These are phyloP conservation scores for Eudemis profundana DNA, from an alignment of 2,888 invertebrate genomes.

Conservation along the genomic window DNA sequence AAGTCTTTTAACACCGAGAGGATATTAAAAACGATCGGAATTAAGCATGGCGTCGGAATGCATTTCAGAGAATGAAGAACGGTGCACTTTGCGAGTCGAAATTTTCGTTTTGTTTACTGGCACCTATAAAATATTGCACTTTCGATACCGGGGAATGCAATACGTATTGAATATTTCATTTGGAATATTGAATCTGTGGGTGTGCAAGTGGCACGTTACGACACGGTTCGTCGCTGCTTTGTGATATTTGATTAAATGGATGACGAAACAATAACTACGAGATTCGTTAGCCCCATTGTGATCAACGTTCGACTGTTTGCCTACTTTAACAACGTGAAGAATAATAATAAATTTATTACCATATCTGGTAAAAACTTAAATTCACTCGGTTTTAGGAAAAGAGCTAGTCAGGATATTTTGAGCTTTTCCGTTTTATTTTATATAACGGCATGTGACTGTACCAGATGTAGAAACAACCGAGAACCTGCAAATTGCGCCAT, in stretches of 20 bases:
- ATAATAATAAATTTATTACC: neutral
- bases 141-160: constrained; percentile 63
- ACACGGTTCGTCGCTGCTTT: constrained; percentile 48
- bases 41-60: constrained; percentile 19
- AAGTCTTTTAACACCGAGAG: constrained; percentile 15
- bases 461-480: constrained; percentile 22
- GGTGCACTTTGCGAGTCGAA: constrained; percentile 35
- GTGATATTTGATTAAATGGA: constrained; percentile 45
- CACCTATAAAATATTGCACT: constrained; percentile 59
- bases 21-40: constrained; percentile 26
- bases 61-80: constrained; percentile 30
- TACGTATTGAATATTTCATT: constrained; percentile 73
- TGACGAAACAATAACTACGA: constrained; percentile 45
- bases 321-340: neutral
- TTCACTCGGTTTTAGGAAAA: too few relatives aligned
- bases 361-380: too few relatives aligned
- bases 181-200: constrained; percentile 67
- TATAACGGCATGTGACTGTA: too few relatives aligned
- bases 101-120: constrained; percentile 52
- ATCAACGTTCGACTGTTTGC: neutral
- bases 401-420: too few relatives aligned
- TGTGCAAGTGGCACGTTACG: constrained; percentile 44
- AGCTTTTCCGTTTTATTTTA: too few relatives aligned
- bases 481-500: constrained; percentile 5
- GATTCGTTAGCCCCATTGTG: constrained; percentile 21